These are phyloP conservation scores for Microchrysa polita DNA, from an alignment of 2,888 invertebrate species.

Conservation along the genomic window DNA sequence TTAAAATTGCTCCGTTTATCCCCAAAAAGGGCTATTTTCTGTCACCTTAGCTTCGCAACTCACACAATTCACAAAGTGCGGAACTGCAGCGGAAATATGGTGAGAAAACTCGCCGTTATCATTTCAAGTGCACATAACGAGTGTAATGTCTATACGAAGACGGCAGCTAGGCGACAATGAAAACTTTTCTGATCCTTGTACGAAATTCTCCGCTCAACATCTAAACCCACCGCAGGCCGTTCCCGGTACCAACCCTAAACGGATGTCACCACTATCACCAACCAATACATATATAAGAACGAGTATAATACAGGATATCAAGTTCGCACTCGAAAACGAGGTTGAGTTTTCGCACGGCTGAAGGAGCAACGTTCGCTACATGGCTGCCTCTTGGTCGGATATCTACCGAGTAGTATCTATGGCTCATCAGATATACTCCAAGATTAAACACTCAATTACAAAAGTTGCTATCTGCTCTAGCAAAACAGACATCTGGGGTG, in stretches of 20 bases:
- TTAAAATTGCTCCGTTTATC: no score
- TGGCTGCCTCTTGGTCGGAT: not conserved
- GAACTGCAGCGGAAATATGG: conserved; percentile 30
- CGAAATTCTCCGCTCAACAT: conserved; percentile 26
- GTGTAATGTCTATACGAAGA: conserved; percentile 36
- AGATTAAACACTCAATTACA: conserved; percentile 45
- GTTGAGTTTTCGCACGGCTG: not conserved
- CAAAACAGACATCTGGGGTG: conserved; percentile 16
- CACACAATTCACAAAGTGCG: not conserved
- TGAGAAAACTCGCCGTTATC: conserved; percentile 31
- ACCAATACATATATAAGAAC: no score
- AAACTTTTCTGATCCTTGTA: conserved; percentile 42
- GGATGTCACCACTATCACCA: not conserved
- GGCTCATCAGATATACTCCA: conserved; percentile 40
- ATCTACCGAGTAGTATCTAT: conserved; percentile 5
- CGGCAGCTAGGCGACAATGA: conserved; percentile 34
- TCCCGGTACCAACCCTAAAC: not conserved
- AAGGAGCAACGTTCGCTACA: not conserved
- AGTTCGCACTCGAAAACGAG: not conserved
- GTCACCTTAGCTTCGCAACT: no score
- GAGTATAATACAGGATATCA: conserved; percentile 4
- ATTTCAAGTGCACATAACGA: conserved; percentile 25
- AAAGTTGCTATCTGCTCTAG: conserved; percentile 29
- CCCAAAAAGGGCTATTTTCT: no score
- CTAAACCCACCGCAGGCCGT: no score